Conservation (phyloP, 2,797 vertebrate genomes). For the Silurus lanzhouensis region DNA sequence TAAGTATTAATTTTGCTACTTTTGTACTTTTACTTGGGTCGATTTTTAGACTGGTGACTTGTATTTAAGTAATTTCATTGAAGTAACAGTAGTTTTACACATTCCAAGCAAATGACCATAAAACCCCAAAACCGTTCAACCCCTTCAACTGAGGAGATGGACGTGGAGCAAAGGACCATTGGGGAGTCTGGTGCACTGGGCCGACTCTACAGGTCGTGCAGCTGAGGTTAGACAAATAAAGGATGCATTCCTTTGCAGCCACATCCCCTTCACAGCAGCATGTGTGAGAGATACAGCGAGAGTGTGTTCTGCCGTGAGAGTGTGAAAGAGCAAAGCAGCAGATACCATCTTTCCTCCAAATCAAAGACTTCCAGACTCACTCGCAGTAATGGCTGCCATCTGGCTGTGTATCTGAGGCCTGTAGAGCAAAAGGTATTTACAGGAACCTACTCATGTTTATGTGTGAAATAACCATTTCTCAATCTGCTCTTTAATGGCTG, state of each 20-base stretch:
- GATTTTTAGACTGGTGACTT: too few relatives aligned
- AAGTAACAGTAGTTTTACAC: not conserved
- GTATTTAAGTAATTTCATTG: too few relatives aligned
- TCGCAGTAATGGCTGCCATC: constrained; percentile 70
- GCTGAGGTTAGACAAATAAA: constrained; percentile 72
- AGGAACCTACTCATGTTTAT: constrained; percentile 60
- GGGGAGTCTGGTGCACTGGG: constrained; percentile 58
- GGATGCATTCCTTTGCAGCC: constrained; percentile 69
- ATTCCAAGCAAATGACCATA: not conserved
- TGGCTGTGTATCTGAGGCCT: constrained; percentile 62
- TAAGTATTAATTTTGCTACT: too few relatives aligned
- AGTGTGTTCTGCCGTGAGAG: constrained; percentile 32
- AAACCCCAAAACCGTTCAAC: too few relatives aligned
- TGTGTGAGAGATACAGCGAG: constrained; percentile 22
- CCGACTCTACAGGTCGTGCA: constrained; percentile 42
- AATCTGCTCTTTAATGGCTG: not conserved
- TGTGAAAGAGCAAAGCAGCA: constrained; percentile 32
- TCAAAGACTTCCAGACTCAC: constrained; percentile 74
- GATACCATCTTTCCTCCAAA: constrained; percentile 69
- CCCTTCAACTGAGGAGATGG: constrained; percentile 37
- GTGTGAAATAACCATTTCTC: constrained; percentile 43
- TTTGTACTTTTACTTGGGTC: too few relatives aligned
- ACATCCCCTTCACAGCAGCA: constrained; percentile 63
- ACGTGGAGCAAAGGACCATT: constrained; percentile 34
- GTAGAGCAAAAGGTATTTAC: constrained; percentile 57